phyloP scores from a whole-genome alignment of 2,888 invertebrate genomes.

The Drosophila borealis region DNA sequence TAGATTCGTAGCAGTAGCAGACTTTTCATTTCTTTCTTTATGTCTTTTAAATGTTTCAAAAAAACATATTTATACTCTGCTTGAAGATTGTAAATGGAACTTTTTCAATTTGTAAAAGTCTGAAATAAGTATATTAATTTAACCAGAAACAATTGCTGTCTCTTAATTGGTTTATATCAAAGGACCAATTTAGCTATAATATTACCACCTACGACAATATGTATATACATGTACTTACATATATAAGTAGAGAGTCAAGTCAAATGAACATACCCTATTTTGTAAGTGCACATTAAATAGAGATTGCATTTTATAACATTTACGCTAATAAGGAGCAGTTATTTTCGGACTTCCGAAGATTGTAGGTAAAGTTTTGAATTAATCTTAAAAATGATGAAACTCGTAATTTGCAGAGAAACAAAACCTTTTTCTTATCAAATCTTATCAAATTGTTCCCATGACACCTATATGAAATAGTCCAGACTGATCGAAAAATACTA shows the following conservation, averaged over 20 bases:
- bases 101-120: constrained; percentile 20
- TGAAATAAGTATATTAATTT: constrained; percentile 3
- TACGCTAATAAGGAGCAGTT: not conserved
- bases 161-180: constrained; percentile 15
- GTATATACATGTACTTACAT: constrained; percentile 7
- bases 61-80: not conserved
- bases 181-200: constrained; percentile 27
- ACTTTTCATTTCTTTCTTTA: not conserved
- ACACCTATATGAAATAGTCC: too few species aligned
- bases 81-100: constrained; percentile 10
- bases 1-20: not conserved
- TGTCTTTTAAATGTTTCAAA: not conserved
- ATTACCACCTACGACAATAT: constrained; percentile 26
- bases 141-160: too few species aligned
- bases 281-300: not conserved
- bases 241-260: constrained; percentile 14
- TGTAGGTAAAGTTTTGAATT: not conserved
- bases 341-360: not conserved
- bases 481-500: too few species aligned
- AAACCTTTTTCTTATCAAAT: too few species aligned
- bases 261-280: constrained; percentile 1
- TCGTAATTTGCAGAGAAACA: too few species aligned
- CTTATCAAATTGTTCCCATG: too few species aligned
- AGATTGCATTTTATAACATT: not conserved
- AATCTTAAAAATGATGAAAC: too few species aligned